Base-by-base conservation (phyloP, 1,140 invertebrate genomes). In the Micrasema longulum region DNA sequence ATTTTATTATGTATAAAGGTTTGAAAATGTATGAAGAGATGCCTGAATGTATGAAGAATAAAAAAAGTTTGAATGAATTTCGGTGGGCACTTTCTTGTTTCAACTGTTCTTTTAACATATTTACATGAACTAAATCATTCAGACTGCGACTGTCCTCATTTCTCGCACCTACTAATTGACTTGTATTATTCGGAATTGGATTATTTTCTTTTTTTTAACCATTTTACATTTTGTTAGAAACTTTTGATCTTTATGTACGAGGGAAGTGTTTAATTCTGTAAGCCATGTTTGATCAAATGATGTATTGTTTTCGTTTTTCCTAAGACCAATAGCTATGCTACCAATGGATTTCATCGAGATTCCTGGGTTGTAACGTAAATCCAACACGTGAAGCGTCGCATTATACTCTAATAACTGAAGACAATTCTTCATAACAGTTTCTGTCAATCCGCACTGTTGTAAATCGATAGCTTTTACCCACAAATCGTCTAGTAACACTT, bases 391-490 rank as follows among this genome's bases (percentile, higher is more conserved):
- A 0, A 85, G 74, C 0, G 82, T 81, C 7, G 79, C 82, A 68
- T 85, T 85, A 0, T 79, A 81, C n/a, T 64, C 52, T 76, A 85
- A 67, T 74, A 78, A 78, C n/a, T 79, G 77, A 26, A 81, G 63
- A 22, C 76, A 78, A 0, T 75, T 67, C 9, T 69, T 23, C 1
- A 85, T 87, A 6, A 90, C 87, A 1, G 80, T 80, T 50, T 91
- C 89, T 0, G 89, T 88, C 6, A 94, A 78, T 0, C 91, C 91
- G 77, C 92, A 93, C 63, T 88, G 87, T 76, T 93, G 92, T 18
- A 94, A 76, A 78, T 94, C 93, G 23, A 95, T 67, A 0, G 92
- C 93, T 87, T 90, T 88, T 64, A 92, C 84, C 89, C 89, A 91
- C 5, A 90, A 81, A 75, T 88, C 89, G 75, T 91, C 89, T n/a